Evolutionary conservation across 1,140 invertebrate species (phyloP), one percentile per base, ranked within the genome.

Genomic region (Arctopsyche grandis): DNA sequence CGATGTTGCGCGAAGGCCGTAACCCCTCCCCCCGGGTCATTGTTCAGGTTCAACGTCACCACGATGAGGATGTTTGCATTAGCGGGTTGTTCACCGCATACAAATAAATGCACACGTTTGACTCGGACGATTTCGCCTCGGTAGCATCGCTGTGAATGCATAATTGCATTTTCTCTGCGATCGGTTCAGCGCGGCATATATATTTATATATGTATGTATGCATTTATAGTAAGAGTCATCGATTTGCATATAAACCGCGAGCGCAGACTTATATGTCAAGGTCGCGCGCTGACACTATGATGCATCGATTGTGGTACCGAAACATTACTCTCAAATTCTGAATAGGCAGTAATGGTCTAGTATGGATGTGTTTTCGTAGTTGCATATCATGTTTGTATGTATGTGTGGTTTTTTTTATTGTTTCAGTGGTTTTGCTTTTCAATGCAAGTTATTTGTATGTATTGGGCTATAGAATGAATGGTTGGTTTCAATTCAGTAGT

Each of bases 1-100:
- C 7, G 29, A 38, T 38, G 29, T 38, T 7, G 29, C 29, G 3
- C 29, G 7, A 38, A 1, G 29, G 48, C 16, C 48, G 48, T 52
- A 12, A 52, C 16, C 10, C 5, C 5, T 46, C 44, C 5, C 44
- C 48, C 3, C 48, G 48, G 48, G 3, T 52, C 48, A 52, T 52
- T 52, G 48, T 52, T 52, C 48, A 52, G 48, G 48, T 52, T 52
- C 48, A 52, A 52, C 48, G 48, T 52, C 48, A 52, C 16, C 16
- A 3, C 12, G 48, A 52, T 16, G 48, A 52, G 48, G 12, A 52
- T 52, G 48, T 52, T 52, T 52, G 48, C 48, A 10, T 52, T 52
- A 1, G 48, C 16, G 16, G 48, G 48, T 52, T 52, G 48, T 52
- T 52, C 48, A 52, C 48, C 48, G 48, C 48, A 52, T 52, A 52